Conservation (phyloP, 2,113 vertebrate genomes). For the Bufo bufo region DNA sequence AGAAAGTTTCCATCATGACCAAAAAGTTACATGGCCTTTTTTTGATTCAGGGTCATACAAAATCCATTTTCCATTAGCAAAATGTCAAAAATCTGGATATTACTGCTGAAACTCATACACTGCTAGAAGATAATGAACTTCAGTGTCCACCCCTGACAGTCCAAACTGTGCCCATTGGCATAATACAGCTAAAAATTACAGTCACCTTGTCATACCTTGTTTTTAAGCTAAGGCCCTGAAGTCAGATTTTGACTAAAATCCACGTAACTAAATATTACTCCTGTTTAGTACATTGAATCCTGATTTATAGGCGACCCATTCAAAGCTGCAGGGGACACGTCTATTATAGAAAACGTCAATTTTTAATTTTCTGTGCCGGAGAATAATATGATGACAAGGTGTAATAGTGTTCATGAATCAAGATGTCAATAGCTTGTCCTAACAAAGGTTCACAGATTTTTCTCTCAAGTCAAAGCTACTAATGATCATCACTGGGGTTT, state of each 20-base stretch:
- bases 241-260: neutral
- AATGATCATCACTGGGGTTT: constrained; percentile 38
- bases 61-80: neutral
- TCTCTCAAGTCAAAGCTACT: constrained; percentile 24
- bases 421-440: constrained; percentile 33
- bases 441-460: constrained; percentile 20
- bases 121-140: neutral
- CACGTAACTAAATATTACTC: neutral
- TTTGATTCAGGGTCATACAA: neutral
- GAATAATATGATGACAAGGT: constrained; percentile 33
- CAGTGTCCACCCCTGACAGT: neutral
- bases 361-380: constrained; percentile 34
- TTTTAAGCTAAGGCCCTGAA: constrained; percentile 20
- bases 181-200: neutral
- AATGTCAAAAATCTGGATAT: neutral
- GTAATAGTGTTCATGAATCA: constrained; percentile 44
- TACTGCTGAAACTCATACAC: neutral
- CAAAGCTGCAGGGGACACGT: constrained; percentile 31
- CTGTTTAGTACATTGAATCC: constrained; percentile 23
- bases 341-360: constrained; percentile 39
- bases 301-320: constrained; percentile 33
- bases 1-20: neutral
- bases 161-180: neutral
- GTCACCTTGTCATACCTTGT: neutral
- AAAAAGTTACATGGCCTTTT: neutral